These are phyloP conservation scores for Amphimedon queenslandica DNA, from an alignment of 37 sponge, comb jelly and placozoan genomes.

Conservation along the genomic window DNA sequence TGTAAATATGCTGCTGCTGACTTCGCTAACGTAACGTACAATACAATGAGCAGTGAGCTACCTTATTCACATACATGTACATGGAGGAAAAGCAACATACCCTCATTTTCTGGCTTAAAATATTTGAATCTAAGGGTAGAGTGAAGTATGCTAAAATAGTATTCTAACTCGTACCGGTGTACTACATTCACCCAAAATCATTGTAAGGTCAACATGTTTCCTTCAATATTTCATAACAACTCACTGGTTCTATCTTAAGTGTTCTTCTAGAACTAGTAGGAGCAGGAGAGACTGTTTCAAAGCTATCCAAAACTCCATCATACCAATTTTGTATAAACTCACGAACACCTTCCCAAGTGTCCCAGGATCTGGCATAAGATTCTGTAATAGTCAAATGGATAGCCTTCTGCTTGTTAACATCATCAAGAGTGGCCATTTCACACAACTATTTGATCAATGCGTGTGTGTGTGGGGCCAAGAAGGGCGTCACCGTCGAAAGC, in stretches of 20 bases:
- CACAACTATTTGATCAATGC: background rate
- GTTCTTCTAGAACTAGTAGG: background rate
- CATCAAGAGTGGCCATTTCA: background rate
- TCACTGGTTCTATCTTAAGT: slow-evolving; percentile 5
- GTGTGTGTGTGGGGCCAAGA: too few relatives aligned
- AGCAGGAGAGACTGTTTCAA: slow-evolving; percentile 9
- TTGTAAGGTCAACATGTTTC: too few relatives aligned
- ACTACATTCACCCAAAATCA: background rate
- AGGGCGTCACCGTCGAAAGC: too few relatives aligned
- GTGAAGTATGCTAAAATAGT: too few relatives aligned
- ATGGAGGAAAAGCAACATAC: too few relatives aligned
- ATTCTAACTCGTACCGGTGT: slow-evolving; percentile 3
- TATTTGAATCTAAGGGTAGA: too few relatives aligned
- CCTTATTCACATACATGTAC: too few relatives aligned
- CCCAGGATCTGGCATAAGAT: slow-evolving; percentile 35
- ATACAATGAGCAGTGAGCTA: too few relatives aligned
- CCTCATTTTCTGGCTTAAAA: too few relatives aligned
- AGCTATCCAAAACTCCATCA: slow-evolving; percentile 46
- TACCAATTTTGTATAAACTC: slow-evolving; percentile 72
- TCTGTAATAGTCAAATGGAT: slow-evolving; percentile 31
- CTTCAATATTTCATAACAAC: background rate
- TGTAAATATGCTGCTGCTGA: too few relatives aligned
- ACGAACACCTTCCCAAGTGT: slow-evolving; percentile 59
- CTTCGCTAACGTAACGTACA: too few relatives aligned
- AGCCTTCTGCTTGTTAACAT: background rate